Evolutionary conservation across 2,797 vertebrate genomes (phyloP).

Genomic region (Podarcis lilfordi): DNA sequence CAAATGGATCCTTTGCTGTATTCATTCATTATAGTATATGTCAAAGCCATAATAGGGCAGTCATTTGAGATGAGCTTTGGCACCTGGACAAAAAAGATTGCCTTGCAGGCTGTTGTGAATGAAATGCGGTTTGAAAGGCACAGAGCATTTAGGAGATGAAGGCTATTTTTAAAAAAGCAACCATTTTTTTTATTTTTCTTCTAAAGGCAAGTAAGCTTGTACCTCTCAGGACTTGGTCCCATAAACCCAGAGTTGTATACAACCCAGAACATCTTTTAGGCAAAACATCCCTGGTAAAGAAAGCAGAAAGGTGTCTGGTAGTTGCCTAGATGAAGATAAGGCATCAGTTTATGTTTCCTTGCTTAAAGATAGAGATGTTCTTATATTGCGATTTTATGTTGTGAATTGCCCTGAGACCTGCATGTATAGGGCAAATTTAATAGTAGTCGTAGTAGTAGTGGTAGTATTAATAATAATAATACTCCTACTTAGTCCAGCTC

Average conservation of each 20-base stretch:
- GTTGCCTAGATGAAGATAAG: background rate
- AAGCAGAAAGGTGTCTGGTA: background rate
- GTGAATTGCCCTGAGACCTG: no score
- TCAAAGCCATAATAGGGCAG: slow-evolving; percentile 6
- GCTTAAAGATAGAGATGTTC: background rate
- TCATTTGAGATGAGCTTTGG: slow-evolving; percentile 44
- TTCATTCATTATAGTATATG: slow-evolving; percentile 24
- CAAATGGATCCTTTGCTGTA: background rate
- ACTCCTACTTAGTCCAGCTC: background rate
- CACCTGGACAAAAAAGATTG: slow-evolving; percentile 42
- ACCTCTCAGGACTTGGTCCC: background rate
- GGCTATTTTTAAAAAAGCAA: background rate
- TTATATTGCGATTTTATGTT: no score
- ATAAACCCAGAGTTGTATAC: background rate
- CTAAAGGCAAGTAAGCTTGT: slow-evolving; percentile 22
- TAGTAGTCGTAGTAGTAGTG: no score
- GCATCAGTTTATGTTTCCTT: background rate
- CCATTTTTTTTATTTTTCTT: background rate
- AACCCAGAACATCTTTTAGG: background rate
- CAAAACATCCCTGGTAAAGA: background rate
- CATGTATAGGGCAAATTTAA: no score
- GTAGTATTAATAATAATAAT: background rate
- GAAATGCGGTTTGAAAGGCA: slow-evolving; percentile 38
- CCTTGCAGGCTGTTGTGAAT: background rate
- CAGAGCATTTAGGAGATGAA: slow-evolving; percentile 28